These are phyloP conservation scores for Cydia splendana DNA, from an alignment of 1,140 invertebrate species.

Conservation along the genomic window DNA sequence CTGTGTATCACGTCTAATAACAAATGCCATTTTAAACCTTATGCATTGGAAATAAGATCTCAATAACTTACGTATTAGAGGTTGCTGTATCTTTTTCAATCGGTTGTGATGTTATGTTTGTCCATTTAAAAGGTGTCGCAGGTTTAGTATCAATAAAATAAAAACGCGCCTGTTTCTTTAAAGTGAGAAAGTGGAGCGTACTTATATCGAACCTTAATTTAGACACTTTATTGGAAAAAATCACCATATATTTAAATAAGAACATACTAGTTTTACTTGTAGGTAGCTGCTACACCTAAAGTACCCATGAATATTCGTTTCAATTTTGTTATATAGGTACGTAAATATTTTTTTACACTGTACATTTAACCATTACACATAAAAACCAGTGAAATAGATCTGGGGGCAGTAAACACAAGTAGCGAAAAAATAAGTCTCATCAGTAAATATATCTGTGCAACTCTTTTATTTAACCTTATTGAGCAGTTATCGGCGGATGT, in stretches of 20 bases:
- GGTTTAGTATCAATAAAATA: constrained; percentile 17
- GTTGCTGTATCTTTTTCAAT: constrained; percentile 3
- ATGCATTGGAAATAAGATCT: background rate
- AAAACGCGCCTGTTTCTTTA: background rate
- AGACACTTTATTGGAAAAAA: background rate
- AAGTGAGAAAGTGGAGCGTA: background rate
- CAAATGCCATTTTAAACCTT: constrained; percentile 30
- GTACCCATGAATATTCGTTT: too few species aligned
- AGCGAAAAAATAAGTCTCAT: background rate
- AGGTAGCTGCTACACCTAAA: background rate
- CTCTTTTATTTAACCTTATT: background rate
- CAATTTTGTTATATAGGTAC: too few species aligned
- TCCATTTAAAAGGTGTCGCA: constrained; percentile 16
- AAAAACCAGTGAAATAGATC: too few species aligned
- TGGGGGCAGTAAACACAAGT: background rate
- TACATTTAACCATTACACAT: too few species aligned
- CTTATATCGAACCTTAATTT: background rate
- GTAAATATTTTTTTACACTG: too few species aligned
- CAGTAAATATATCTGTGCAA: background rate
- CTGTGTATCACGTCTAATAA: constrained; percentile 10
- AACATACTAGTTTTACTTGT: background rate
- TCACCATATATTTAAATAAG: background rate
- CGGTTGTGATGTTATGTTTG: background rate
- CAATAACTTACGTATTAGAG: background rate
- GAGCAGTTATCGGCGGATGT: background rate